phyloP scores from a whole-genome alignment of 2,113 vertebrate species.

The Onychostruthus taczanowskii region DNA sequence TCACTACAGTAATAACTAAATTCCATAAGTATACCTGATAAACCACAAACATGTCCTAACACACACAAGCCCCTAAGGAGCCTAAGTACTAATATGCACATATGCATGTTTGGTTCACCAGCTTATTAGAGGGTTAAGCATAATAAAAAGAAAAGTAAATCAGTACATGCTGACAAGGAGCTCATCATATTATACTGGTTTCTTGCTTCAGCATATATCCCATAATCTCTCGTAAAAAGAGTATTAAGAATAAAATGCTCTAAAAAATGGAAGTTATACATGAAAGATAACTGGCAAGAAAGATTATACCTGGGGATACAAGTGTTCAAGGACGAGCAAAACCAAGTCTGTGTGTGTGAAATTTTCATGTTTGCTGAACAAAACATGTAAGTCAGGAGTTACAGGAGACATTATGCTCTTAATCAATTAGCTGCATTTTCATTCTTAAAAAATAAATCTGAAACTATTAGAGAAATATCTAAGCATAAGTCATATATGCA shows the following conservation, averaged over 20 bases:
- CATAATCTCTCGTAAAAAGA: neutral
- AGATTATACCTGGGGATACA: neutral
- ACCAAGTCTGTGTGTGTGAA: neutral
- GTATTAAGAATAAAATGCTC: neutral
- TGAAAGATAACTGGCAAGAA: neutral
- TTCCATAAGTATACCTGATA: neutral
- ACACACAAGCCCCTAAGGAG: neutral
- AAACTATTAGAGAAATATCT: neutral
- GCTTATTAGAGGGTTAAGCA: neutral
- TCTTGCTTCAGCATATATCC: neutral
- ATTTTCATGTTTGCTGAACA: neutral
- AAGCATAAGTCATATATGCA: neutral
- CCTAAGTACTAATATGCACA: neutral
- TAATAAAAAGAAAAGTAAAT: neutral
- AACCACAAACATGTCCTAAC: neutral
- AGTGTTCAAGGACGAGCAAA: neutral
- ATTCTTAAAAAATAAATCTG: neutral
- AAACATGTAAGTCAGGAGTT: neutral
- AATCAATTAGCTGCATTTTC: neutral
- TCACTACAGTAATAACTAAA: neutral
- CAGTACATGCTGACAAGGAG: neutral
- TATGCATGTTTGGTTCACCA: neutral
- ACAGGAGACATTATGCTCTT: neutral
- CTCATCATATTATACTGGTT: neutral
- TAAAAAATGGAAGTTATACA: neutral